Percentiles rank a stretch among this genome's conserved stretches.
Evolutionary conservation across 2,888 invertebrate species (phyloP).

Genomic region (Molanna angustata): DNA sequence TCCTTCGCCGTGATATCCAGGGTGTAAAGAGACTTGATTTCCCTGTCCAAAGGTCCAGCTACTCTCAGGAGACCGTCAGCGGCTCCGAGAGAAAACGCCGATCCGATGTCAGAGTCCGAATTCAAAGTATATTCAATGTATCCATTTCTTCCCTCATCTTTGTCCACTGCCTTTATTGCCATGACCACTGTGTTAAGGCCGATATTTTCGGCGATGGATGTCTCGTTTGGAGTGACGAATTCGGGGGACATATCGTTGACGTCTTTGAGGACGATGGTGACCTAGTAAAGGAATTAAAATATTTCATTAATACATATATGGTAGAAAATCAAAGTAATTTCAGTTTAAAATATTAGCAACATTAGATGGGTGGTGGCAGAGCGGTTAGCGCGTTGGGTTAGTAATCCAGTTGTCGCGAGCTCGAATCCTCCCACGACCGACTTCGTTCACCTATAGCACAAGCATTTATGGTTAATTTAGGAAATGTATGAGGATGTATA

Average conservation of each 20-base stretch:
- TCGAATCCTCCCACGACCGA: too few species aligned
- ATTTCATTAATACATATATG: too few species aligned
- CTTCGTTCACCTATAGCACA: too few species aligned
- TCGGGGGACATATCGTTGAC: conserved; percentile 90
- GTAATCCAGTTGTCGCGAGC: too few species aligned
- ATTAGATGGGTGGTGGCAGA: too few species aligned
- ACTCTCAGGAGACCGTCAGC: conserved; percentile 86
- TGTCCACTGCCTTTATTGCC: conserved; percentile 85
- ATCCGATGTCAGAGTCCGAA: conserved; percentile 61
- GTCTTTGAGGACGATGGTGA: conserved; percentile 82
- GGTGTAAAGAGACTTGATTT: conserved; percentile 70
- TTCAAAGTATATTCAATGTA: conserved; percentile 84
- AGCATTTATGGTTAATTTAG: too few species aligned
- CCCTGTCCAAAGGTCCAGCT: conserved; percentile 82
- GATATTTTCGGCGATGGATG: conserved; percentile 80
- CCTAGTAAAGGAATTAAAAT: conserved; percentile 54
- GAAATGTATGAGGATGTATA: too few species aligned
- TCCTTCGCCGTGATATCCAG: conserved; percentile 81
- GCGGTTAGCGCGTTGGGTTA: too few species aligned
- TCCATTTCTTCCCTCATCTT: conserved; percentile 88
- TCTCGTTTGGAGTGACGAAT: conserved; percentile 77
- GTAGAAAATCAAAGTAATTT: too few species aligned
- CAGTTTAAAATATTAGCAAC: too few species aligned
- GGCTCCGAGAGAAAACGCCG: conserved; percentile 77
- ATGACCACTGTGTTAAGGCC: conserved; percentile 83